These are phyloP conservation scores for Lasioglossum albipes DNA, from an alignment of 1,140 invertebrate genomes.

Conservation along the genomic window DNA sequence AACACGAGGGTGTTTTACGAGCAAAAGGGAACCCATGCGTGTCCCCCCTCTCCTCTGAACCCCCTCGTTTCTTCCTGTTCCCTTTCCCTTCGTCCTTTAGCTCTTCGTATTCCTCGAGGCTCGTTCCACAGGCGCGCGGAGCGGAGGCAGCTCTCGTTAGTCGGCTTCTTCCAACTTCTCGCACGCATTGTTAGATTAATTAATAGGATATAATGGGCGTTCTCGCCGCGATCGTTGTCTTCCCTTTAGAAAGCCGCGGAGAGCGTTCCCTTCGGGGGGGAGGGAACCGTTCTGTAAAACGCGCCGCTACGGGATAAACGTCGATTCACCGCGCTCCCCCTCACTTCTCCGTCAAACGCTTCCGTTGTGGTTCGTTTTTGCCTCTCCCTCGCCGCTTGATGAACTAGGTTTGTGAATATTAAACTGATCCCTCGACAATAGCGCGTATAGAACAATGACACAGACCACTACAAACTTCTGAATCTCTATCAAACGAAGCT, in stretches of 20 bases:
- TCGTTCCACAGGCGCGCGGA: slow-evolving; percentile 5
- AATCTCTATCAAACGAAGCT: no score
- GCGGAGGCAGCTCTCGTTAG: slow-evolving; percentile 55
- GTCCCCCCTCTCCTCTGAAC: neutral
- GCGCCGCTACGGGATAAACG: neutral
- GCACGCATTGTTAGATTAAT: slow-evolving; percentile 66
- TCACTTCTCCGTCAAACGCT: neutral
- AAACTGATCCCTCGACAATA: no score
- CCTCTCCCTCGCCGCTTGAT: no score
- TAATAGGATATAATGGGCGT: slow-evolving; percentile 61
- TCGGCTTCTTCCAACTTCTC: slow-evolving; percentile 55
- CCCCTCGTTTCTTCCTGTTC: neutral
- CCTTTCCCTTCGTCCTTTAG: no score
- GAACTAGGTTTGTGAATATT: no score
- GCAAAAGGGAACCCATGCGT: slow-evolving; percentile 47
- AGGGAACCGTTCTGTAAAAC: slow-evolving; percentile 11
- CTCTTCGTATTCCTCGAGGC: neutral
- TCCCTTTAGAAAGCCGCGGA: slow-evolving; percentile 27
- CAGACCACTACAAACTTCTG: no score
- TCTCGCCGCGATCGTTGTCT: slow-evolving; percentile 52
- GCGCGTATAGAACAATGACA: no score
- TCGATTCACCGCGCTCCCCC: neutral
- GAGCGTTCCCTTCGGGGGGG: neutral
- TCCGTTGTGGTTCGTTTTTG: neutral
- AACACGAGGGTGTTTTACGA: slow-evolving; percentile 63